Percentiles rank a stretch among this genome's conserved stretches.
phyloP scores from a whole-genome alignment of 2,797 vertebrate genomes.

The Ataeniobius toweri region DNA sequence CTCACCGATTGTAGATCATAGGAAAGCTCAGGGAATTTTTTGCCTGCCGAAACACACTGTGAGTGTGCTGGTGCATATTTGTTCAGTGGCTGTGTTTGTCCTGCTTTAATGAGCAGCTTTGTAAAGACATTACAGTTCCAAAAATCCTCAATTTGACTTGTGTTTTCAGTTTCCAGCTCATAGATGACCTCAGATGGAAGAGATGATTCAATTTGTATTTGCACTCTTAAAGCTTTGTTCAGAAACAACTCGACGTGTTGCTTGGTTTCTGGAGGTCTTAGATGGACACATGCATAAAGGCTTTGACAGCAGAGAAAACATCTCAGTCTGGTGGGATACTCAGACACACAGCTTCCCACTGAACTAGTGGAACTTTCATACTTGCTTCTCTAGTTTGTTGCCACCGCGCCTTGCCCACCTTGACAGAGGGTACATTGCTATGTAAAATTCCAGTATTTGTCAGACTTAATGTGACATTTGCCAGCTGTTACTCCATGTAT shows the following conservation, averaged over 20 bases:
- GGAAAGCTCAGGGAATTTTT: conserved; percentile 14
- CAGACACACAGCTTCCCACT: conserved; percentile 44
- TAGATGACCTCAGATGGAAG: conserved; percentile 15
- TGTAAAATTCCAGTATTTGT: not conserved
- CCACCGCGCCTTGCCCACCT: conserved; percentile 56
- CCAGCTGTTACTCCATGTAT: not conserved
- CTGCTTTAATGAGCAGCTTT: conserved; percentile 36
- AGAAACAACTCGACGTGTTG: conserved; percentile 12
- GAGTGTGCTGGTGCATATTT: conserved; percentile 11
- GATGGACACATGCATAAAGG: conserved; percentile 48
- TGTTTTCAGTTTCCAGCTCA: conserved; percentile 20
- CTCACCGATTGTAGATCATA: conserved; percentile 14
- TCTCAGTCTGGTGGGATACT: conserved; percentile 21
- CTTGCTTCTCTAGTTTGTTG: conserved; percentile 51
- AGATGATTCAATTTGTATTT: conserved; percentile 9
- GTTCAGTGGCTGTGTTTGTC: conserved; percentile 25
- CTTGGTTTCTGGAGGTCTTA: conserved; percentile 22
- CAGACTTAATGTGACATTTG: conserved; percentile 2
- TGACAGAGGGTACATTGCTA: not conserved
- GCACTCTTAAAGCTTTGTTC: conserved; percentile 8
- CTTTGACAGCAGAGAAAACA: conserved; percentile 48
- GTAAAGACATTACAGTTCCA: conserved; percentile 13
- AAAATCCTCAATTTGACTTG: conserved; percentile 11
- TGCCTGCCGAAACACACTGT: conserved; percentile 16
- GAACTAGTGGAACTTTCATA: conserved; percentile 53